Conservation (phyloP, 2,797 vertebrate species). For the Lithobates sylvaticus region DNA sequence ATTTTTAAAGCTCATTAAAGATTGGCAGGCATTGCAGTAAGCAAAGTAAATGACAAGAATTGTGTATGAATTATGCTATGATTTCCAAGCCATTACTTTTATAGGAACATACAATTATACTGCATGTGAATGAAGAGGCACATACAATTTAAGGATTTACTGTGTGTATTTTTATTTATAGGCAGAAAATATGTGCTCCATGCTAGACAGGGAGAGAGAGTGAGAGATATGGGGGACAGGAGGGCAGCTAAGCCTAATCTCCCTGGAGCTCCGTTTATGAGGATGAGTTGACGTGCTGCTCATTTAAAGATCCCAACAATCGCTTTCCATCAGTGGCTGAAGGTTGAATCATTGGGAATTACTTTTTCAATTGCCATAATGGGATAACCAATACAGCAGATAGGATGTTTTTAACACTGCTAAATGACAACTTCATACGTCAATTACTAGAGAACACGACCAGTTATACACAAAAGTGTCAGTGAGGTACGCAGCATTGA, state of each 20-base stretch:
- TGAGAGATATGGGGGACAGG: not conserved
- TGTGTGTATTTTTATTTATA: constrained; percentile 27
- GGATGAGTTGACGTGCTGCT: not conserved
- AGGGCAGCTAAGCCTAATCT: not conserved
- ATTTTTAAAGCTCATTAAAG: constrained; percentile 67
- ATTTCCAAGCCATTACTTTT: constrained; percentile 46
- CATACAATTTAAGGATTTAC: constrained; percentile 18
- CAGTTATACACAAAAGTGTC: not conserved
- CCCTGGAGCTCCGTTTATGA: constrained; percentile 21
- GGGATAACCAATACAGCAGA: constrained; percentile 31
- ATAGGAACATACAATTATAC: constrained; percentile 31
- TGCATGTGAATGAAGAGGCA: constrained; percentile 6
- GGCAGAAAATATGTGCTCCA: not conserved
- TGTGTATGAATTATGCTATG: constrained; percentile 18
- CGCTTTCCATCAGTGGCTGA: constrained; percentile 19
- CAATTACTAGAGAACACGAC: not conserved
- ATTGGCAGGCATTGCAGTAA: constrained; percentile 25
- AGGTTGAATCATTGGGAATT: constrained; percentile 14
- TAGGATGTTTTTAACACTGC: not conserved
- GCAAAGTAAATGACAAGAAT: constrained; percentile 35
- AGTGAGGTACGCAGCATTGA: not conserved
- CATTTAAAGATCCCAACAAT: constrained; percentile 14
- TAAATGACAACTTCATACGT: constrained; percentile 22
- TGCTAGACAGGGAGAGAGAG: not conserved
- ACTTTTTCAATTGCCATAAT: constrained; percentile 32